Evolutionary conservation across 2,888 invertebrate species (phyloP), one percentile per base, ranked within the genome.

Genomic region (Leistus spinibarbis): DNA sequence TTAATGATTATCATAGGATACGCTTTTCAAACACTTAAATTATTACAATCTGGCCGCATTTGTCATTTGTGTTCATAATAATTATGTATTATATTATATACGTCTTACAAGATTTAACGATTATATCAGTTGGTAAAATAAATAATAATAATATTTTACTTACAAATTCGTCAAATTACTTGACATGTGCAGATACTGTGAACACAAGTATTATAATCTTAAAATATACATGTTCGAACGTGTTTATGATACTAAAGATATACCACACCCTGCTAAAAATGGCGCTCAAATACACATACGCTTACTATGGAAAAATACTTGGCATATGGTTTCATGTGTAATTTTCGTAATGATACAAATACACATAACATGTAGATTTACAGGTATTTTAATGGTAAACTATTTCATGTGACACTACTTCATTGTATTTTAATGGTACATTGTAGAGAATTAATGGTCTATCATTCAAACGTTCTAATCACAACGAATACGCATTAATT

Each of bases 11-110:
- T 64, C 24, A 64, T 60, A 60, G 60, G 60, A 64, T 64, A 64
- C 24, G 24, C 24, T 64, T 40, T 24, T 67, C 20, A 71, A 76
- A 56, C 24, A 64, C n/a, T 69, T 69, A 40, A 23, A 62, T 40
- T 5, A 66, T 40, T 17, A 69, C 70, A 65, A 62, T 77, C n/a
- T 27, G 57, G 76, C 10, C 69, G 72, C 20, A 83, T 79, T 57
- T 79, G 79, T 60, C 60, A 19, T 60, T 60, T 60, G 22, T 60
- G 22, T 60, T 20, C 54, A 60, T 19, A 17, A 60, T 60, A 13
- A 19, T 20, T 60, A 19, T 22, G 20, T 60, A 60, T 19, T 20
- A 60, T 60, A 4, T 16, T 57, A 22, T 60, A 60, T 60, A 60
- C 22, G 60, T 60, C 19, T 60, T 20, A 22, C 22, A 60, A 60